Evolutionary conservation across 2,113 vertebrate species (phyloP).

Genomic region (Oncorhynchus mykiss): DNA sequence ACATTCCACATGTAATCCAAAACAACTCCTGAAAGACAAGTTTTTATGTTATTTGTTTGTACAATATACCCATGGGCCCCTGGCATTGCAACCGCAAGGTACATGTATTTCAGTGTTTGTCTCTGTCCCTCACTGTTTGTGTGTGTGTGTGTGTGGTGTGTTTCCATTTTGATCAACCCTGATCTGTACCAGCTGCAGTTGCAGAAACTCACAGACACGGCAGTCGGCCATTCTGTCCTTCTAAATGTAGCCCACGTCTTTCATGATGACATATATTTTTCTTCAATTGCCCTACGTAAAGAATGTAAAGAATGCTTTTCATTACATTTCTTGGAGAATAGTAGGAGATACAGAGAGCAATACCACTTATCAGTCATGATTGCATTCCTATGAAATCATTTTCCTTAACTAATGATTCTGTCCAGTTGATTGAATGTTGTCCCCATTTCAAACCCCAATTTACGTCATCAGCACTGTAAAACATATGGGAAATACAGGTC

Average conservation of each 20-base stretch:
- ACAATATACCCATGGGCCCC: slow-evolving; percentile 1
- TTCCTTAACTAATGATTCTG: not conserved
- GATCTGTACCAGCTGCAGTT: slow-evolving; percentile 67
- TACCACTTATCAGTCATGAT: not conserved
- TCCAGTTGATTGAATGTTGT: not conserved
- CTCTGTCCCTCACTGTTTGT: slow-evolving; percentile 10
- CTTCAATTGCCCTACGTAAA: slow-evolving; percentile 38
- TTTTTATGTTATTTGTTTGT: slow-evolving; percentile 40
- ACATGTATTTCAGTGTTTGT: slow-evolving; percentile 18
- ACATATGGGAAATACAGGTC: slow-evolving; percentile 9
- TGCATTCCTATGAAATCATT: too few relatives aligned
- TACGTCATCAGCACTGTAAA: not conserved
- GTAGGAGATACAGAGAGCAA: slow-evolving; percentile 52
- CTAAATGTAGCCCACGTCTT: slow-evolving; percentile 57
- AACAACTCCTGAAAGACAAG: slow-evolving; percentile 5
- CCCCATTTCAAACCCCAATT: slow-evolving; percentile 10
- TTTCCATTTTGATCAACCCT: slow-evolving; percentile 47
- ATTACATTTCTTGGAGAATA: slow-evolving; percentile 55
- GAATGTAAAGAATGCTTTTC: slow-evolving; percentile 46
- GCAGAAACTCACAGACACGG: slow-evolving; percentile 44
- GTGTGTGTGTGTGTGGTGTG: not conserved
- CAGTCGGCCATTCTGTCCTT: slow-evolving; percentile 54
- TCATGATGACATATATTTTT: slow-evolving; percentile 39
- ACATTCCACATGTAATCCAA: slow-evolving; percentile 23
- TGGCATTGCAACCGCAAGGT: not conserved